phyloP scores from a whole-genome alignment of 1,140 invertebrate genomes.

The Drosophila nebulosa region DNA sequence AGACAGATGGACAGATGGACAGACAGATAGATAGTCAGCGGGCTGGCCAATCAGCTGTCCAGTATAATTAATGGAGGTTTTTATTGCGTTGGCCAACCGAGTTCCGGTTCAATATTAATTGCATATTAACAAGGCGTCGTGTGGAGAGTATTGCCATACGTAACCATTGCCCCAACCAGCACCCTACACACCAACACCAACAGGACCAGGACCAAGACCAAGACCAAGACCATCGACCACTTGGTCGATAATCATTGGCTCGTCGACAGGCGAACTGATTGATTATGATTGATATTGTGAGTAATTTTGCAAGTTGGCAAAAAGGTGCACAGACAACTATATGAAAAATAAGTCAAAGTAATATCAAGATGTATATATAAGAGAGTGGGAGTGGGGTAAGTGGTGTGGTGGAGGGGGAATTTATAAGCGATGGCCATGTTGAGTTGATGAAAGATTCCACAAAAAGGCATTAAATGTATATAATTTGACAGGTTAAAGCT shows the following conservation, averaged over 20 bases:
- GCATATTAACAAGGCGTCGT: constrained; percentile 13
- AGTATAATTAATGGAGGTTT: constrained; percentile 18
- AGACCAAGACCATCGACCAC: not conserved
- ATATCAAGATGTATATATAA: not conserved
- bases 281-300: constrained; percentile 20
- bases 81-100: constrained; percentile 10
- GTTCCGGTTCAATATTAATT: constrained; percentile 21
- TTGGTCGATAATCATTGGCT: constrained; percentile 9
- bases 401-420: not conserved
- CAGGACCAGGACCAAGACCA: not conserved
- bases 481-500: not conserved
- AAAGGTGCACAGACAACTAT: constrained; percentile 5
- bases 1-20: not conserved
- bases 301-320: constrained; percentile 13
- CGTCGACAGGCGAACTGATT: constrained; percentile 12
- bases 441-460: not conserved
- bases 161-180: not conserved
- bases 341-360: not conserved
- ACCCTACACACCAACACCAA: not conserved
- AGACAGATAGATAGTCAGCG: not conserved
- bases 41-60: constrained; percentile 5
- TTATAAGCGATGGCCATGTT: not conserved
- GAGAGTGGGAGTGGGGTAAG: not conserved
- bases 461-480: not conserved
- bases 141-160: not conserved